Base-by-base conservation (phyloP, 2,113 vertebrate species). In the Alexandromys fortis region DNA sequence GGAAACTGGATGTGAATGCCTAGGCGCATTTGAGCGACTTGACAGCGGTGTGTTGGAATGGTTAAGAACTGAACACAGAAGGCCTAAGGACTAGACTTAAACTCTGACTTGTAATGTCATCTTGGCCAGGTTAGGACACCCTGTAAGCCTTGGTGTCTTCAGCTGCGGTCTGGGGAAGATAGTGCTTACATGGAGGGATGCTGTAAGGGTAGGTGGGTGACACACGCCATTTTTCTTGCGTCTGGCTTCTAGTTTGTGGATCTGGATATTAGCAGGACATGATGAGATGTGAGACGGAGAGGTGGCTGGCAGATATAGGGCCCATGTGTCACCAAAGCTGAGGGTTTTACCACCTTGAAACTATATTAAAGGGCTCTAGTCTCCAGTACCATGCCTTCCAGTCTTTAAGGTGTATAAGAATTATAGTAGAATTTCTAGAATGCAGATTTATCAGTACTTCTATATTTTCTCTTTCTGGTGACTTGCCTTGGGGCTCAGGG, bases 1-100 rank as follows among this genome's bases (percentile, higher is more conserved):
- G 61, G 21, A 35, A 45, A 16, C 65, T 38, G 78, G 61, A 24
- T 63, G 55, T 30, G 38, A 2, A 38, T 4, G 0, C 16, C 4
- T 11, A 58, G 45, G 42, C 30, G 26, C 0, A 1, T 24, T 49
- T 17, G 33, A 92, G 16, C n/a, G 24, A 33, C 28, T 0, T 1
- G 2, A 35, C 14, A 63, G 47, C 10, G 21, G n/a, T 5, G 0
- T 49, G 2, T 7, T 11, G n/a, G 9, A n/a, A 2, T 2, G 16
- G 28, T 52, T 75, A 79, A 70, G 7, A 78, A 35, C 0, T 7
- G 10, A 65, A 38, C 26, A 33, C 61, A 47, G 21, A 1, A 22
- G 11, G 42, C 33, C 5, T 28, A 19, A 5, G 19, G 52, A 19
- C 24, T 30, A 52, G 21, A 49, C 16, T 68, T 79, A 1, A 2